phyloP scores from a whole-genome alignment of 2,888 invertebrate species.

The Sinhomidia bicolor region DNA sequence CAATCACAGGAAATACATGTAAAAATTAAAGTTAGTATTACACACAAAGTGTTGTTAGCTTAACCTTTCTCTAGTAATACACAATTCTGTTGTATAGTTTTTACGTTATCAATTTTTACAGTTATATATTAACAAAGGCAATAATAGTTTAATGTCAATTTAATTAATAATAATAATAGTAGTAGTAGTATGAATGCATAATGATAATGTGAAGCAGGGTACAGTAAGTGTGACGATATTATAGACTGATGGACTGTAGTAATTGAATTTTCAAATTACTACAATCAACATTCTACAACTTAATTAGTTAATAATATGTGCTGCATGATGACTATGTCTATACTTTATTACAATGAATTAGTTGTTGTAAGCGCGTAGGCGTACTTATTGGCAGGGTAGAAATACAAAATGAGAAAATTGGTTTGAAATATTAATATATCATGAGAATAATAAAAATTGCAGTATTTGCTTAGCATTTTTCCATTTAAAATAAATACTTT shows the following conservation, averaged over 20 bases:
- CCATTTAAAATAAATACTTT: slow-evolving; percentile 14
- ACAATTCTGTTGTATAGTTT: neutral
- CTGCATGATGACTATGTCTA: too few relatives aligned
- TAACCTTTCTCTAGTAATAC: slow-evolving; percentile 10
- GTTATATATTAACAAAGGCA: neutral
- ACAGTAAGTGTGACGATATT: too few relatives aligned
- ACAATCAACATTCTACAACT: too few relatives aligned
- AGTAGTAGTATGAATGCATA: neutral
- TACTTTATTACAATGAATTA: too few relatives aligned
- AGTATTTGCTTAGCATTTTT: neutral
- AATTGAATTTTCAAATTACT: too few relatives aligned
- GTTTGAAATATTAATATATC: neutral
- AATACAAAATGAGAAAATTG: slow-evolving; percentile 16
- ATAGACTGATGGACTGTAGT: too few relatives aligned
- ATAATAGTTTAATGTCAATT: neutral
- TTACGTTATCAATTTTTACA: neutral
- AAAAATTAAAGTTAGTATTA: slow-evolving; percentile 46
- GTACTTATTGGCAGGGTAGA: slow-evolving; percentile 25
- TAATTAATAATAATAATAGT: neutral
- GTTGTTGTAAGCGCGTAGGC: too few relatives aligned
- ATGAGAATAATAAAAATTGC: neutral
- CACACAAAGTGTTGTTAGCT: neutral
- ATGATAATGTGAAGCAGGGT: too few relatives aligned
- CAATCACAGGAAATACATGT: slow-evolving; percentile 57
- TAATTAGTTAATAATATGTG: too few relatives aligned